phyloP scores from a whole-genome alignment of 1,140 invertebrate species.

The Tribolium castaneum region DNA sequence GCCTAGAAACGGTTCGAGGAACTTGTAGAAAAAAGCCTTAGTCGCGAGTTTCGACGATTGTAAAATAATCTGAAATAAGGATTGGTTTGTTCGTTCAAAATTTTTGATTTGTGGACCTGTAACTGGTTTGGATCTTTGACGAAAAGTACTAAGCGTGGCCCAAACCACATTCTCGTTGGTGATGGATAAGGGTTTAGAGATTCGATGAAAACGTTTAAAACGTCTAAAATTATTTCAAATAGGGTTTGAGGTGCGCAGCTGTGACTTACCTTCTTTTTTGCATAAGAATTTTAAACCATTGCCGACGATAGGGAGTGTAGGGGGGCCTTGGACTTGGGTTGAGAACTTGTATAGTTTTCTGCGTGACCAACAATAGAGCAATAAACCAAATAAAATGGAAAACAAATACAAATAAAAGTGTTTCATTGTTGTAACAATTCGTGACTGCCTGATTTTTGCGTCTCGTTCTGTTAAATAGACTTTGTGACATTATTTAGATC shows the following conservation, averaged over 20 bases:
- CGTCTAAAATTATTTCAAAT: conserved; percentile 36
- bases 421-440: background rate
- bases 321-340: conserved; percentile 36
- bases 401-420: background rate
- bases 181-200: conserved; percentile 35
- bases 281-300: conserved; percentile 44
- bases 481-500: too few relatives aligned
- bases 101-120: conserved; percentile 36
- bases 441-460: too few relatives aligned
- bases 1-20: background rate
- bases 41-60: background rate
- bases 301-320: conserved; percentile 42
- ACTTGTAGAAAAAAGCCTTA: conserved; percentile 7
- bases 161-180: conserved; percentile 47
- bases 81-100: background rate
- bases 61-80: conserved; percentile 1
- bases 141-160: conserved; percentile 43
- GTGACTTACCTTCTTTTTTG: conserved; percentile 39
- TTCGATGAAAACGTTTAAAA: conserved; percentile 33
- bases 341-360: conserved; percentile 38
- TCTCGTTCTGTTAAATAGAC: too few relatives aligned
- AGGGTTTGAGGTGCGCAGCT: background rate
- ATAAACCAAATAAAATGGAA: background rate
- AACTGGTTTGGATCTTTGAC: conserved; percentile 48
- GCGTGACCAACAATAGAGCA: background rate